A percentile compares a stretch with the other conserved stretches of the same genome.
Evolutionary conservation across 2,797 vertebrate genomes (phyloP).

Genomic region (Anableps anableps): DNA sequence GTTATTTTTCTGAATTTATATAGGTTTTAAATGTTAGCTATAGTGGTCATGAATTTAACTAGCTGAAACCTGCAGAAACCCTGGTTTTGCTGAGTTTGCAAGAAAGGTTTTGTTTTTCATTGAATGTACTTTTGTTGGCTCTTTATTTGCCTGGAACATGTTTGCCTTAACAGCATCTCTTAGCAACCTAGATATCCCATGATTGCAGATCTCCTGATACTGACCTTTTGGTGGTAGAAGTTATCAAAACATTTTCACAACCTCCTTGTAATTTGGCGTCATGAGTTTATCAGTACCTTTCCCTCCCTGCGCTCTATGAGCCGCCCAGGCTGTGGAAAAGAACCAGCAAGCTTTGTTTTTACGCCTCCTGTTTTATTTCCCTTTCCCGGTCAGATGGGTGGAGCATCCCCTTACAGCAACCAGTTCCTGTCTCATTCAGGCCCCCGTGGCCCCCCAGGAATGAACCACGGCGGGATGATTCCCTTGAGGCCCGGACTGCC

Average conservation of each 20-base stretch:
- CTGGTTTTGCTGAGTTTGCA: background rate
- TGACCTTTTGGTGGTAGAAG: background rate
- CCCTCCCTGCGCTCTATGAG: background rate
- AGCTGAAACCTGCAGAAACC: background rate
- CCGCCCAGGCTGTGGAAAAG: background rate
- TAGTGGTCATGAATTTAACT: background rate
- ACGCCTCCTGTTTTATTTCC: constrained; percentile 20
- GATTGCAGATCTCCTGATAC: background rate
- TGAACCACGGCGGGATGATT: constrained; percentile 85
- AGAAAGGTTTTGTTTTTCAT: background rate
- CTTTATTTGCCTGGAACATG: background rate
- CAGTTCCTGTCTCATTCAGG: constrained; percentile 91
- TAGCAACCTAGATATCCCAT: background rate
- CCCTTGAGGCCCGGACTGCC: constrained; percentile 78
- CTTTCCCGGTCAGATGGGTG: constrained; percentile 84
- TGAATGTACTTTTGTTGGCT: background rate
- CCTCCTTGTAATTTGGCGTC: background rate
- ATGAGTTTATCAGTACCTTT: background rate
- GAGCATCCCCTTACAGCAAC: constrained; percentile 88
- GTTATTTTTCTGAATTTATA: background rate
- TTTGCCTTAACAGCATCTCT: background rate
- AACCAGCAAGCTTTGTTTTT: constrained; percentile 17
- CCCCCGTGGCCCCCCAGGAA: constrained; percentile 85
- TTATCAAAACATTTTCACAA: constrained; percentile 6
- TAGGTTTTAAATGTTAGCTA: background rate